Percentiles rank a stretch among this genome's conserved stretches.
phyloP scores from a whole-genome alignment of 2,797 vertebrate species.

The Gephyroberyx darwinii region DNA sequence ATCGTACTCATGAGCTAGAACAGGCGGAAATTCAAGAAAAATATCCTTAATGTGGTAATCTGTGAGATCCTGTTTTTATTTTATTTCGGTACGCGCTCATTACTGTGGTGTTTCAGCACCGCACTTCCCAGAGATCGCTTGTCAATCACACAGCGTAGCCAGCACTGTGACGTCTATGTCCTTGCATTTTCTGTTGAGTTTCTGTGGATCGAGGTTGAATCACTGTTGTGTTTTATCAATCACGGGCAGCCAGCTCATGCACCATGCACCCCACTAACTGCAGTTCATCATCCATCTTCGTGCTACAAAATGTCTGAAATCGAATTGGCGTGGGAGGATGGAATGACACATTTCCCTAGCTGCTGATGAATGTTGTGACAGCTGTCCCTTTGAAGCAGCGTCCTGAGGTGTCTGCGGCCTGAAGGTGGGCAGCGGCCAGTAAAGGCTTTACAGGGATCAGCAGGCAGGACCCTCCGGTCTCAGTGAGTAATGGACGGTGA shows the following conservation, averaged over 20 bases:
- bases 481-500: conserved; percentile 54
- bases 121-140: no score
- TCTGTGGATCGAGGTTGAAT: no score
- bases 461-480: conserved; percentile 29
- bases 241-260: neutral
- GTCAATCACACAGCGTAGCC: no score
- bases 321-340: neutral
- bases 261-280: neutral
- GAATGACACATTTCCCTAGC: conserved; percentile 30
- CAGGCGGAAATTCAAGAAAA: no score
- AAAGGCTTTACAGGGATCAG: conserved; percentile 52
- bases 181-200: no score
- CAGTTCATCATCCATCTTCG: conserved; percentile 20
- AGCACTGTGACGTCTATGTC: no score
- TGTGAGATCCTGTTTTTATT: no score
- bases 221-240: no score
- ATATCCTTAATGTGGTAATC: no score
- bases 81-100: no score
- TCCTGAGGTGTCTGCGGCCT: conserved; percentile 20
- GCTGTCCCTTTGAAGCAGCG: conserved; percentile 35
- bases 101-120: no score
- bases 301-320: conserved; percentile 20
- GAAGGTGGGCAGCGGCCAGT: conserved; percentile 20
- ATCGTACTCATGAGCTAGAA: conserved; percentile 13
- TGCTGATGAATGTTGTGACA: conserved; percentile 53